phyloP scores from a whole-genome alignment of 2,113 vertebrate genomes.

The Mustela nigripes region DNA sequence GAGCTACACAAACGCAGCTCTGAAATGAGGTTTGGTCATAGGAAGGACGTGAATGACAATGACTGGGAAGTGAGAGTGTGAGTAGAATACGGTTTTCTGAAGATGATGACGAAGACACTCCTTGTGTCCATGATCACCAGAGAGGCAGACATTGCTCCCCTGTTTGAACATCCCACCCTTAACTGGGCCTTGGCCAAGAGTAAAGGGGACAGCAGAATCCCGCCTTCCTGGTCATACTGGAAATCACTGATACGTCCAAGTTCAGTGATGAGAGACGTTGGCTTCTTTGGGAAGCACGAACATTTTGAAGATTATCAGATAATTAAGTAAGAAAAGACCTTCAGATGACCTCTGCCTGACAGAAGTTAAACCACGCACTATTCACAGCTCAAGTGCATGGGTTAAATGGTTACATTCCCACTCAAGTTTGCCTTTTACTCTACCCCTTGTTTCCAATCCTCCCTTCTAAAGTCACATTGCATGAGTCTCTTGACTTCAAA shows the following conservation, averaged over 20 bases:
- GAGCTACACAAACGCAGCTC: not conserved
- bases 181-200: not conserved
- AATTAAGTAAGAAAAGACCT: not conserved
- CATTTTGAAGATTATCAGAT: not conserved
- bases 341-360: not conserved
- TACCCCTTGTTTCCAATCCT: not conserved
- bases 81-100: not conserved
- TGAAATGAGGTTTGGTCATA: not conserved
- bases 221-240: not conserved
- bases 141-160: no score
- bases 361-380: not conserved
- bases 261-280: not conserved
- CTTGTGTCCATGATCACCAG: not conserved
- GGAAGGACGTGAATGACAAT: not conserved
- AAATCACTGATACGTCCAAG: not conserved
- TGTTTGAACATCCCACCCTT: not conserved
- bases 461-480: not conserved
- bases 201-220: not conserved
- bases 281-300: not conserved
- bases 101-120: not conserved
- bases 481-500: not conserved
- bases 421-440: not conserved
- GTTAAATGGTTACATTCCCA: not conserved
- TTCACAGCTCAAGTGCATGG: not conserved
- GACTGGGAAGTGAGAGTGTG: not conserved